Base-by-base conservation (phyloP, 2,113 vertebrate species). In the Rhinopomastus cyanomelas region DNA sequence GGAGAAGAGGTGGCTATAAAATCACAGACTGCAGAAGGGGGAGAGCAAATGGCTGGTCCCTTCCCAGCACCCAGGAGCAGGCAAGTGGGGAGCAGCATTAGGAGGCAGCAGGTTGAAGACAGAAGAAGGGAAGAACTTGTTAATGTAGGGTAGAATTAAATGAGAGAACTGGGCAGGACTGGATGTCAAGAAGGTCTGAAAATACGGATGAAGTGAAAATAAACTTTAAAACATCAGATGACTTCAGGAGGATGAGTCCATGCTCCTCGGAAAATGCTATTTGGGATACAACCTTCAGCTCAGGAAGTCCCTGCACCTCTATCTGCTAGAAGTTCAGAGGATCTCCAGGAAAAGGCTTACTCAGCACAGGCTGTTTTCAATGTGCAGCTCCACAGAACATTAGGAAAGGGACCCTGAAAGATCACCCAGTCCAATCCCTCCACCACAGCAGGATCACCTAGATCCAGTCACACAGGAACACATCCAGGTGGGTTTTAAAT, bases 281-380 rank as follows among this genome's bases (percentile, higher is more conserved):
- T 87, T 69, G 85, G 94, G 87, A 90, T 90, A 29, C 68, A 26
- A 93, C 73, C 88, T 93, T 90, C 86, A 84, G 90, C 77, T 84
- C 27, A 9, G 73, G 66, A 93, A 94, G 73, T 65, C 69, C 57
- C 67, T 39, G 60, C 44, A 32, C 73, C 15, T 4, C 49, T 75
- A 5, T 74, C 73, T 94, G 68, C 61, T 90, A 86, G 52, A 83
- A 64, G 53, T 7, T 29, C 3, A 1, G 73, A 88, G 69, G 65
- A 75, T 88, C 67, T 75, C 75, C 56, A 86, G 61, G n/a, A 56
- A 48, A 30, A 57, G 53, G 44, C 81, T 52, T 21, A 30, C n/a
- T 60, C 25, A 81, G 29, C 34, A 61, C 39, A 26, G 11, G 72
- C 25, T 80, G 44, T 13, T 82, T 85, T 82, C 72, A 73, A 44